Base-by-base conservation (phyloP, 2,888 invertebrate genomes). In the Coleophora deauratella region DNA sequence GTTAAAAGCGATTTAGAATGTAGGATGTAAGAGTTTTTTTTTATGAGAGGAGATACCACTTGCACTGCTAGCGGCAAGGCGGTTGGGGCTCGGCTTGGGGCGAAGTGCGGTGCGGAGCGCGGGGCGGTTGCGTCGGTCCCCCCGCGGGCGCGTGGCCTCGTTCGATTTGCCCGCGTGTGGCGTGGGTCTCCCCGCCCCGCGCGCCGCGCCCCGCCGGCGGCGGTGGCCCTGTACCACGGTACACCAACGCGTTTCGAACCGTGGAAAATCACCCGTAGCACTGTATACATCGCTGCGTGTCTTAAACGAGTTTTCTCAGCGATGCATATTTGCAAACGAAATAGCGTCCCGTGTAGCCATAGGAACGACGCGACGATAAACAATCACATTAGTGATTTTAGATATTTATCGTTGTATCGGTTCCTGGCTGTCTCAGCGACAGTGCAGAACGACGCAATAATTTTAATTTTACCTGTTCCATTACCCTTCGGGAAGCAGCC, bases 1-100 rank as follows among this genome's bases (percentile, higher is more conserved):
- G 79, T 80, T 81, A 34, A 77, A 71, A 73, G 68, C 72, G 70
- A 72, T 74, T 75, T 79, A 81, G 78, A 73, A 71, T 72, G 71
- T 82, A 82, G 79, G 73, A 72, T 71, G 68, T 72, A 74, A 72
- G 69, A 72, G 69, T 73, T 67, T 69, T 77, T 76, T 75, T 74
- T 71, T 76, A 78, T 66, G 72, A 71, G 71, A 72, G 68, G 75
- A 21, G 21, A 73, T 71, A 78, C 72, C 54, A 59, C 61, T 49
- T 54, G 47, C 57, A 60, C 63, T 61, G 62, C 56, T 62, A 58
- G 56, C 57, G 54, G 59, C 54, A 52, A 58, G 46, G 59, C 57
- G 55, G 57, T 57, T 49, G 59, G 50, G 55, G 54, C 50, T 56
- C 57, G 54, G 54, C n/a, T n/a, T n/a, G 58, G 48, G 55, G 55